A percentile compares a stretch with the other conserved stretches of the same genome.
Conservation (phyloP, 2,888 invertebrate species). For the Eupeodes latifasciatus region DNA sequence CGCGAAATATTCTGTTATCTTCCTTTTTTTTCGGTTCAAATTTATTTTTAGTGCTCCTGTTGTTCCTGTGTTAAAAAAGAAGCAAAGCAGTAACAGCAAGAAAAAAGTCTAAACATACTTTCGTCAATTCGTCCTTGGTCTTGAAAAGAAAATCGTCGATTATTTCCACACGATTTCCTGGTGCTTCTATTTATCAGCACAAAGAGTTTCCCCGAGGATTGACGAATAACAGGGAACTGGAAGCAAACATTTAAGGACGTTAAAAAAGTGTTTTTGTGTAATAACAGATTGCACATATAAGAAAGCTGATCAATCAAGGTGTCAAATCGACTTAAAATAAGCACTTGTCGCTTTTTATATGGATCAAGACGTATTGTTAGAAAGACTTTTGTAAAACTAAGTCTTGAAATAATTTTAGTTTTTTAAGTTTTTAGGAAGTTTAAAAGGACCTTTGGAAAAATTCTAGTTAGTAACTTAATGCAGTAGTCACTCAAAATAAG, state of each 20-base stretch:
- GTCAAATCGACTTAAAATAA: constrained; percentile 79
- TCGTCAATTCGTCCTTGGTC: constrained; percentile 51
- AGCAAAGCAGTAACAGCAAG: neutral
- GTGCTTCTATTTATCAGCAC: constrained; percentile 66
- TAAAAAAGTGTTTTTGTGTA: constrained; percentile 29
- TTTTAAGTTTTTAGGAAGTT: too few species aligned
- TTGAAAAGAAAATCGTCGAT: constrained; percentile 75
- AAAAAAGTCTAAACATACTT: neutral
- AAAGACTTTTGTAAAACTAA: constrained; percentile 13
- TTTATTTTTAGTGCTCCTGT: constrained; percentile 18
- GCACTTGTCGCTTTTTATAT: constrained; percentile 34
- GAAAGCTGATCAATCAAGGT: constrained; percentile 80
- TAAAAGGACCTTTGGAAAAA: too few species aligned
- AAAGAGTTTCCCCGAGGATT: neutral
- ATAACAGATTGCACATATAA: constrained; percentile 70
- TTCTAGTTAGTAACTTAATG: too few species aligned
- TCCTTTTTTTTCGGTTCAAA: neutral
- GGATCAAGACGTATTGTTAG: neutral
- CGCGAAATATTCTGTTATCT: constrained; percentile 49
- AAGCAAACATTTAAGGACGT: constrained; percentile 30
- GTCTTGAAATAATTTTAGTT: too few species aligned
- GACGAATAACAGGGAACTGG: too few species aligned
- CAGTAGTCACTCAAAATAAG: too few species aligned
- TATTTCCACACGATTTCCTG: constrained; percentile 77
- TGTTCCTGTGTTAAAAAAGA: neutral